These are phyloP conservation scores for Todiramphus saurophagus DNA, from an alignment of 2,113 vertebrate genomes.

Conservation along the genomic window DNA sequence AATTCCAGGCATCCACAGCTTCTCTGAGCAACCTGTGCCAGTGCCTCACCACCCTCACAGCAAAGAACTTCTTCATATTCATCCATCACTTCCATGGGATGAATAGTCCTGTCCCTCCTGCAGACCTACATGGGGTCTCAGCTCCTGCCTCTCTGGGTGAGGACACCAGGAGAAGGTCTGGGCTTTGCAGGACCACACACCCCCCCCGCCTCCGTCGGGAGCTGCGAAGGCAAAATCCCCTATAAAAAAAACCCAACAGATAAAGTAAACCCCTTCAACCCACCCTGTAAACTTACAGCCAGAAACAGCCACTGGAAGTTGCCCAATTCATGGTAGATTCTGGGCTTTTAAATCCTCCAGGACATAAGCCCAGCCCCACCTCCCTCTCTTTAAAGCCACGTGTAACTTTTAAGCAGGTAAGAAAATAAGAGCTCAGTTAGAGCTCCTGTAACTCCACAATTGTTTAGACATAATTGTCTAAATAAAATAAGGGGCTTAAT, in stretches of 20 bases:
- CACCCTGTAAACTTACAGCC: neutral
- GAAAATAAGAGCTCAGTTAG: neutral
- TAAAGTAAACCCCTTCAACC: neutral
- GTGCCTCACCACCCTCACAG: no score
- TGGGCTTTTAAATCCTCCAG: neutral
- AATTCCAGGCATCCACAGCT: no score
- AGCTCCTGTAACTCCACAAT: conserved; percentile 16
- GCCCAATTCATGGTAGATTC: neutral
- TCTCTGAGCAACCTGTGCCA: no score
- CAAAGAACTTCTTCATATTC: no score
- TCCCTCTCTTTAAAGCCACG: neutral
- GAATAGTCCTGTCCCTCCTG: neutral
- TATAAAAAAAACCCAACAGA: neutral
- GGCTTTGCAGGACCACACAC: neutral
- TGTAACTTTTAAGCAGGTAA: neutral
- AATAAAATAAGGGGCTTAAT: conserved; percentile 46
- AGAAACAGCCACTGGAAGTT: neutral
- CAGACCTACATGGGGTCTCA: neutral
- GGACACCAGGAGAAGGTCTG: neutral
- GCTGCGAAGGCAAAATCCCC: neutral
- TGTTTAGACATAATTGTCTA: conserved; percentile 54
- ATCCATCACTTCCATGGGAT: no score
- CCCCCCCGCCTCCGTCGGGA: neutral
- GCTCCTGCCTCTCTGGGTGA: neutral
- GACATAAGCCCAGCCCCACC: neutral